These are phyloP conservation scores for Lasioglossum baleicum DNA, from an alignment of 1,140 invertebrate species.

Conservation along the genomic window DNA sequence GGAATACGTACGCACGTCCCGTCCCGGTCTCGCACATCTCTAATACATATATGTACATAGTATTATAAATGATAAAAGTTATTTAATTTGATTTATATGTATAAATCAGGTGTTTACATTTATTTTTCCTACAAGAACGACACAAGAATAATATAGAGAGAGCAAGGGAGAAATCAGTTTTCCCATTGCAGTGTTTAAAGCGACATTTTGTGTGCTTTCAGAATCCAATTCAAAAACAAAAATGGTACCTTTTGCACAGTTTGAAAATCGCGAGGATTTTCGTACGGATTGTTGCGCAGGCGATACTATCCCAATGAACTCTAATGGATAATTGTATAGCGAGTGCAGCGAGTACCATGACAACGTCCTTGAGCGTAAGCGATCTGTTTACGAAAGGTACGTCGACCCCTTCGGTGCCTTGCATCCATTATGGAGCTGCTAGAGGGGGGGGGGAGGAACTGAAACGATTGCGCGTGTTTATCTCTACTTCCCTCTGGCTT, in stretches of 20 bases:
- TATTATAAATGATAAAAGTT: no score
- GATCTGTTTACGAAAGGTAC: slow-evolving; percentile 76
- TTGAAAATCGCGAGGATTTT: slow-evolving; percentile 14
- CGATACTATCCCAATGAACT: not conserved
- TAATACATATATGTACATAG: no score
- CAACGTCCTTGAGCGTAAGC: slow-evolving; percentile 75
- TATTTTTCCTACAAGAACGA: no score
- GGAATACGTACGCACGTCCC: no score
- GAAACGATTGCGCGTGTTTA: slow-evolving; percentile 20
- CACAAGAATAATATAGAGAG: no score
- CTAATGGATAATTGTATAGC: slow-evolving; percentile 50
- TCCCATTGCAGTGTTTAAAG: no score
- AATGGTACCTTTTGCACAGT: not conserved
- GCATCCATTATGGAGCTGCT: slow-evolving; percentile 43
- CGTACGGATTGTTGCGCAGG: not conserved
- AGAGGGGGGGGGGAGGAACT: slow-evolving; percentile 30
- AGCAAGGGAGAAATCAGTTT: no score
- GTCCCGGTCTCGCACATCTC: no score
- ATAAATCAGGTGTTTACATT: no score
- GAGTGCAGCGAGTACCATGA: slow-evolving; percentile 67
- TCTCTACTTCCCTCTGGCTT: not conserved
- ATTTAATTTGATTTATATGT: no score
- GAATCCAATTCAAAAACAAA: no score
- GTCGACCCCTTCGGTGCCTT: slow-evolving; percentile 65
- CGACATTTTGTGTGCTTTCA: no score